These are phyloP conservation scores for Alentia gelatinosa DNA, from an alignment of 2,888 invertebrate genomes.

Conservation along the genomic window DNA sequence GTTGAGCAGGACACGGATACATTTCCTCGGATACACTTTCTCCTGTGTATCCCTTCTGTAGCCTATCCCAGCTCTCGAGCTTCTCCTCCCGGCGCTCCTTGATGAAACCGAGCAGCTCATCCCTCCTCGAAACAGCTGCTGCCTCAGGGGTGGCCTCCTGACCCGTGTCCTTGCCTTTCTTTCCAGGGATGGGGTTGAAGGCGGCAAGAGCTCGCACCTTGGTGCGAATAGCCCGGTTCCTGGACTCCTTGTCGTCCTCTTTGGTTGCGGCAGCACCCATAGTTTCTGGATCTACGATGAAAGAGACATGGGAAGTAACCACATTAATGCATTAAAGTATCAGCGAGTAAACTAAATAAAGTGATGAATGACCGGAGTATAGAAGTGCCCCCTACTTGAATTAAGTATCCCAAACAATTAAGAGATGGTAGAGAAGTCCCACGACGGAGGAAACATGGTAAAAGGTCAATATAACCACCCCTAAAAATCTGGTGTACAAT, in stretches of 20 bases:
- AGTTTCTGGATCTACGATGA: not conserved
- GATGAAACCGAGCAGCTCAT: not conserved
- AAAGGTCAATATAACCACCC: no score
- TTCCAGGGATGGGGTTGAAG: not conserved
- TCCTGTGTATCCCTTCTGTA: not conserved
- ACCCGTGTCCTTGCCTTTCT: not conserved
- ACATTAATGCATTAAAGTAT: no score
- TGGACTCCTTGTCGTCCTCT: not conserved
- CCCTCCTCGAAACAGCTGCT: not conserved
- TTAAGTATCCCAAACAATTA: no score
- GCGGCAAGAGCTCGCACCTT: slow-evolving; percentile 16
- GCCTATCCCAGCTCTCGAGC: not conserved
- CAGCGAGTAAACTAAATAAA: no score
- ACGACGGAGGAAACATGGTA: no score
- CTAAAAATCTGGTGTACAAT: no score
- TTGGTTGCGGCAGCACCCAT: slow-evolving; percentile 30
- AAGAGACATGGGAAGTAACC: no score
- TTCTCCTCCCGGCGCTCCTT: not conserved
- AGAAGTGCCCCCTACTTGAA: no score
- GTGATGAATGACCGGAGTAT: no score
- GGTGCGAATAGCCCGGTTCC: not conserved
- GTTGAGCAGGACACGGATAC: no score
- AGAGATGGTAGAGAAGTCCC: no score
- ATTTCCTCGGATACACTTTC: not conserved
- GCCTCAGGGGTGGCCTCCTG: not conserved